phyloP scores from a whole-genome alignment of 2,797 vertebrate genomes.

The Sus cebifrons region DNA sequence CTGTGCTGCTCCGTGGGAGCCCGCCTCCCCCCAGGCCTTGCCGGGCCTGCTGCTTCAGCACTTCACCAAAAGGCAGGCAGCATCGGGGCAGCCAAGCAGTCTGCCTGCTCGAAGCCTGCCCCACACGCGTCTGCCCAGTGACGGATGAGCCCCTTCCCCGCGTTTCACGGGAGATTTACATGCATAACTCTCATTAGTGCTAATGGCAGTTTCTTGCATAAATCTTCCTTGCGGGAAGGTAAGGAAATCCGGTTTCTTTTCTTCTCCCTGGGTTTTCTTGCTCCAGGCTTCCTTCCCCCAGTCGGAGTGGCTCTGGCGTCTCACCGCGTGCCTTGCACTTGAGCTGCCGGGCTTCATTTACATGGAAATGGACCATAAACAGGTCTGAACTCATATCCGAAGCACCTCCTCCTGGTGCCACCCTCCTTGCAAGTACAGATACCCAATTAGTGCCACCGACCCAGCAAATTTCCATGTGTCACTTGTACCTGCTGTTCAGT shows the following conservation, averaged over 20 bases:
- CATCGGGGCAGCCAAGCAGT: conserved; percentile 51
- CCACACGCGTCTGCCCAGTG: conserved; percentile 75
- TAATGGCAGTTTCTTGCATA: conserved; percentile 79
- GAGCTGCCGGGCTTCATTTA: conserved; percentile 78
- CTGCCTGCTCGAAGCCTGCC: conserved; percentile 77
- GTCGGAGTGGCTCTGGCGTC: conserved; percentile 16
- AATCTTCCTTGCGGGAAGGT: conserved; percentile 62
- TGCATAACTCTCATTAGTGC: conserved; percentile 75
- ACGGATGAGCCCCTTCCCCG: conserved; percentile 79
- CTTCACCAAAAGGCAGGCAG: conserved; percentile 68
- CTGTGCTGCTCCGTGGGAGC: conserved; percentile 72
- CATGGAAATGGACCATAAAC: conserved; percentile 86
- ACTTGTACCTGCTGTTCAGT: conserved; percentile 88
- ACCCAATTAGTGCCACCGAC: conserved; percentile 85
- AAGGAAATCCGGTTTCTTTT: neutral
- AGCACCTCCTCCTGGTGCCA: conserved; percentile 85
- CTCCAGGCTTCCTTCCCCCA: neutral
- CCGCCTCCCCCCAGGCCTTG: neutral
- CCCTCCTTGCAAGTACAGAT: conserved; percentile 85
- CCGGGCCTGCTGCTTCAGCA: conserved; percentile 77
- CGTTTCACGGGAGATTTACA: conserved; percentile 78
- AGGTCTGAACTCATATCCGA: conserved; percentile 86
- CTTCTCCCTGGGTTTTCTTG: neutral
- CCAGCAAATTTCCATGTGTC: conserved; percentile 88
- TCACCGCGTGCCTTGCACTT: conserved; percentile 48